These are phyloP conservation scores for Acrobasis repandana DNA, from an alignment of 2,888 invertebrate species.

Conservation along the genomic window DNA sequence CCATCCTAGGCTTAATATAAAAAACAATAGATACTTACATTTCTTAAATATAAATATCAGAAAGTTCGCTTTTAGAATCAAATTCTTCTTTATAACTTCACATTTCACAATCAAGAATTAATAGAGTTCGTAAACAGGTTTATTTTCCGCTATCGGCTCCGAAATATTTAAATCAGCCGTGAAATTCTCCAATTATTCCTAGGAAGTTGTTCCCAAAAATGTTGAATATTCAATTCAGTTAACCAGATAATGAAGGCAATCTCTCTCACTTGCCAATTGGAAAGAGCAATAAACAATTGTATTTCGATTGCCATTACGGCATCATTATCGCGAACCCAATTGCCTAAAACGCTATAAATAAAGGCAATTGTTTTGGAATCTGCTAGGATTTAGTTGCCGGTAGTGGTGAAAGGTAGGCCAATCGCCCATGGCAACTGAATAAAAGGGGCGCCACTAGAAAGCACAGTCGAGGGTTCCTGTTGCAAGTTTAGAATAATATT, in stretches of 20 bases:
- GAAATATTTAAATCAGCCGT: slow-evolving; percentile 14
- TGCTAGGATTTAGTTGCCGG: slow-evolving; percentile 35
- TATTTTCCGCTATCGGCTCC: slow-evolving; percentile 16
- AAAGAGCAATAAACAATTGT: slow-evolving; percentile 43
- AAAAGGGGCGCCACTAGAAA: too few species aligned
- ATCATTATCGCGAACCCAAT: slow-evolving; percentile 46
- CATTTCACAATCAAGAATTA: neutral
- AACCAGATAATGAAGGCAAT: slow-evolving; percentile 38
- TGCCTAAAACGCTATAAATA: slow-evolving; percentile 51
- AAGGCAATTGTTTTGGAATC: slow-evolving; percentile 39
- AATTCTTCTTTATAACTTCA: neutral
- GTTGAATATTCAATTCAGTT: slow-evolving; percentile 20
- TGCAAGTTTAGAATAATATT: too few species aligned
- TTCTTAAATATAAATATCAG: too few species aligned
- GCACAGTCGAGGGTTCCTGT: too few species aligned
- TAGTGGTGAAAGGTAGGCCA: neutral
- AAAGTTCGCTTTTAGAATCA: too few species aligned
- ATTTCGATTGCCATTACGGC: slow-evolving; percentile 42
- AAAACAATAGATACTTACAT: too few species aligned
- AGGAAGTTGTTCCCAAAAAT: slow-evolving; percentile 16
- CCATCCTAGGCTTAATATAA: too few species aligned
- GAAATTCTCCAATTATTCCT: slow-evolving; percentile 19
- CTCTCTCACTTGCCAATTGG: slow-evolving; percentile 36
- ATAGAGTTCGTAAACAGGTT: neutral
- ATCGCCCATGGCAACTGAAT: too few species aligned